A percentile compares a stretch with the other conserved stretches of the same genome.
These are phyloP conservation scores for Campoletis sonorensis DNA, from an alignment of 1,140 invertebrate species.

Conservation along the genomic window DNA sequence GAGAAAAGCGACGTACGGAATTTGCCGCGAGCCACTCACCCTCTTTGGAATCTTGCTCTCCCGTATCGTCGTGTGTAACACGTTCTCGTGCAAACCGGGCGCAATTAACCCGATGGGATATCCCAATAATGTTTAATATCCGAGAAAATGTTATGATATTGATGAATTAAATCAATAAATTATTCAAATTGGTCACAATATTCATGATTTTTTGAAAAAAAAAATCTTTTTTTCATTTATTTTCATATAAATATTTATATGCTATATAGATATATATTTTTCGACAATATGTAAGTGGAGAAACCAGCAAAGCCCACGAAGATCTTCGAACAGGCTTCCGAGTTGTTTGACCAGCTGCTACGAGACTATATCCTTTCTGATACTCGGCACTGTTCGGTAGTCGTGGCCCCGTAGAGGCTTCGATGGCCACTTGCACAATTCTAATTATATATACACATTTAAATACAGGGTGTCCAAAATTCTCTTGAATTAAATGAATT, in stretches of 20 bases:
- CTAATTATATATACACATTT: constrained; percentile 35
- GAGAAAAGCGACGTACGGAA: constrained; percentile 32
- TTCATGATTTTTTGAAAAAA: background rate
- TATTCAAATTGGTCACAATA: no score
- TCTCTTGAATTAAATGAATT: background rate
- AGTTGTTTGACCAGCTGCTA: constrained; percentile 64
- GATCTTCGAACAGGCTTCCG: constrained; percentile 59
- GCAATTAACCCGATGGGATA: constrained; percentile 7
- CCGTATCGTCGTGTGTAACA: constrained; percentile 4
- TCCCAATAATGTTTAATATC: background rate
- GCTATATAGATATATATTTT: background rate
- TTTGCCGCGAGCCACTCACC: constrained; percentile 31
- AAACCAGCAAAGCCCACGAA: constrained; percentile 38
- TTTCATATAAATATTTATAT: no score
- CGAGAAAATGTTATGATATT: background rate
- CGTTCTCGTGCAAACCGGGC: constrained; percentile 10
- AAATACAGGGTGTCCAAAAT: background rate
- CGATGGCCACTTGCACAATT: constrained; percentile 44
- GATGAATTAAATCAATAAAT: background rate
- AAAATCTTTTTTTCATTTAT: background rate
- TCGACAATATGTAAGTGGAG: constrained; percentile 4
- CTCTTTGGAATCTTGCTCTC: constrained; percentile 22
- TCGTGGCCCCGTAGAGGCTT: background rate
- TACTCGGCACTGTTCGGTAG: background rate
- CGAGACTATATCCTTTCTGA: constrained; percentile 46